Evolutionary conservation across 2,797 vertebrate species (phyloP).

Genomic region (Scolopax rusticola): DNA sequence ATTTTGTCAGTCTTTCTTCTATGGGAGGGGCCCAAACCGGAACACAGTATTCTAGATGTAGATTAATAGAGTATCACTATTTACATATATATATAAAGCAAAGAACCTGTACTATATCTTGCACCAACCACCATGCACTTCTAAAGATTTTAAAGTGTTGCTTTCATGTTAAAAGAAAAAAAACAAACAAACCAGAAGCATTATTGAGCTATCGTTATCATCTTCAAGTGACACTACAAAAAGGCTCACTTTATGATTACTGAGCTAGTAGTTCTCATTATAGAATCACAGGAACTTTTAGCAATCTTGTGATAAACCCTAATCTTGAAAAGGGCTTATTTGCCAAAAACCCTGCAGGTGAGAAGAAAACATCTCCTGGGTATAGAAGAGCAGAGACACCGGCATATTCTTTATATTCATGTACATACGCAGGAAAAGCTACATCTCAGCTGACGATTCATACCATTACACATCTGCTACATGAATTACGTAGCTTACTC

Average conservation of each 20-base stretch:
- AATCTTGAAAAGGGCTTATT: neutral
- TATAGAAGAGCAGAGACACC: neutral
- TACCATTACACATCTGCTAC: neutral
- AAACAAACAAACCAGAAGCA: neutral
- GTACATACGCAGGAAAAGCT: neutral
- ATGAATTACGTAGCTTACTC: neutral
- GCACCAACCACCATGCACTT: neutral
- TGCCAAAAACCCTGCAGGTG: neutral
- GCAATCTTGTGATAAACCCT: neutral
- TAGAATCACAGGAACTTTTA: neutral
- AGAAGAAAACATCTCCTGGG: neutral
- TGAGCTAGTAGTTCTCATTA: neutral
- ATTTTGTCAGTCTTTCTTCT: neutral
- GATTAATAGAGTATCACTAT: neutral
- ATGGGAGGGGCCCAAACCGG: neutral
- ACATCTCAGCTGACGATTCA: neutral
- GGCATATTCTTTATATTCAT: neutral
- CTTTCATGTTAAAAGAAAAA: neutral
- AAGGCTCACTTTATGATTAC: neutral
- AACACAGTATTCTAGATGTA: neutral
- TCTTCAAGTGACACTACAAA: neutral
- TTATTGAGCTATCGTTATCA: neutral
- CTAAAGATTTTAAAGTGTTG: neutral
- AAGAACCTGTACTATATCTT: neutral
- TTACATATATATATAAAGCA: neutral